These are phyloP conservation scores for Rhinichthys klamathensis DNA, from an alignment of 2,113 vertebrate species.

Conservation along the genomic window DNA sequence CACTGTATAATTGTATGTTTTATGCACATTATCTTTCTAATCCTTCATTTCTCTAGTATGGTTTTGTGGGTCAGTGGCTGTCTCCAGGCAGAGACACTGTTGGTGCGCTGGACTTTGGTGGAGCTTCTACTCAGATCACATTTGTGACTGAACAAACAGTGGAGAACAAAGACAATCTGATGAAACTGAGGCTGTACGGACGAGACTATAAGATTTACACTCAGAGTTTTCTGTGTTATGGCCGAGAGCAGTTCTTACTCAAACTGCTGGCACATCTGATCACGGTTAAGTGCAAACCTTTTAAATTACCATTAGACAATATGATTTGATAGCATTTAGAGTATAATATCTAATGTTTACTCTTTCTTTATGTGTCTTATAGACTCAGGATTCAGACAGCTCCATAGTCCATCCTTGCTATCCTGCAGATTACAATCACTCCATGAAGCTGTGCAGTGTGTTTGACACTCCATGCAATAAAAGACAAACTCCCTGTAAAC, in stretches of 20 bases:
- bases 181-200: conserved; percentile 84
- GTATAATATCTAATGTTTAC: neutral
- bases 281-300: conserved; percentile 75
- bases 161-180: conserved; percentile 71
- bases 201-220: conserved; percentile 87
- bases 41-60: conserved; percentile 74
- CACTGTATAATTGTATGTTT: neutral
- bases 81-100: conserved; percentile 79
- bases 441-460: conserved; percentile 57
- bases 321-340: neutral
- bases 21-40: neutral
- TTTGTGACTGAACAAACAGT: conserved; percentile 77
- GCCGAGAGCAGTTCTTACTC: conserved; percentile 85
- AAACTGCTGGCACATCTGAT: conserved; percentile 80
- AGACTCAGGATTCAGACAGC: conserved; percentile 65
- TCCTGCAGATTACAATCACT: conserved; percentile 60
- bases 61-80: conserved; percentile 88
- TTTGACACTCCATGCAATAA: conserved; percentile 75
- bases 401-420: conserved; percentile 73
- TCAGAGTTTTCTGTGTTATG: conserved; percentile 95
- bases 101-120: conserved; percentile 93
- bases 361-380: conserved; percentile 40
- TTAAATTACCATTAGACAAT: neutral
- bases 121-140: conserved; percentile 95
- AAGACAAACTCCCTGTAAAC: conserved; percentile 60